Percentiles rank a stretch among this genome's conserved stretches.
These are phyloP conservation scores for Dendrolimus houi DNA, from an alignment of 2,888 invertebrate genomes.

Conservation along the genomic window DNA sequence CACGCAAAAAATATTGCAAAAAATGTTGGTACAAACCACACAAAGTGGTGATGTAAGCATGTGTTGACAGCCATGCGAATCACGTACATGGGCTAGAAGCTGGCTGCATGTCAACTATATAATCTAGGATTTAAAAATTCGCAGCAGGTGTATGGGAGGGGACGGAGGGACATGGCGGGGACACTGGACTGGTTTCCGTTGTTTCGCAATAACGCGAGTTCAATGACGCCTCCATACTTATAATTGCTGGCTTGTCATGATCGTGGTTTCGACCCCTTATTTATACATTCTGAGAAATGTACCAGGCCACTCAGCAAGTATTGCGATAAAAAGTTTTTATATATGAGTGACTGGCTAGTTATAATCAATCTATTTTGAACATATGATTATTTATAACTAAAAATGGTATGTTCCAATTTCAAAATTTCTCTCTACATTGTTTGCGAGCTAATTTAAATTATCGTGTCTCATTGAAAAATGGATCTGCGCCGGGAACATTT, in stretches of 20 bases:
- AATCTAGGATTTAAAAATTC: constrained; percentile 74
- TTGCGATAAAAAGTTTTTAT: too few species aligned
- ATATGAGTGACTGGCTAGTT: too few species aligned
- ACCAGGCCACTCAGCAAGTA: too few species aligned
- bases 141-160: constrained; percentile 56
- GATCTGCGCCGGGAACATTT: too few species aligned
- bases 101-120: constrained; percentile 68
- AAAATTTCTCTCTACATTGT: too few species aligned
- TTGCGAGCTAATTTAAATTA: too few species aligned
- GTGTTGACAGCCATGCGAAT: constrained; percentile 36
- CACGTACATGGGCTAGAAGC: constrained; percentile 55
- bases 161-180: constrained; percentile 17
- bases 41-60: constrained; percentile 52
- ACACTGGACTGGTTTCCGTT: constrained; percentile 72
- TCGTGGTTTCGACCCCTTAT: constrained; percentile 49
- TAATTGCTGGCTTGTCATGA: constrained; percentile 65
- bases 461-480: too few species aligned
- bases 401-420: too few species aligned
- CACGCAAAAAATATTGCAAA: constrained; percentile 1
- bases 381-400: too few species aligned
- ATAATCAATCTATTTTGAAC: too few species aligned
- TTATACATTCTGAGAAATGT: not conserved
- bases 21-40: constrained; percentile 18
- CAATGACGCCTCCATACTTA: constrained; percentile 67
- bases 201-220: constrained; percentile 73